These are phyloP conservation scores for Macaca fascicularis DNA, from an alignment of 2,113 vertebrate genomes.

Conservation along the genomic window DNA sequence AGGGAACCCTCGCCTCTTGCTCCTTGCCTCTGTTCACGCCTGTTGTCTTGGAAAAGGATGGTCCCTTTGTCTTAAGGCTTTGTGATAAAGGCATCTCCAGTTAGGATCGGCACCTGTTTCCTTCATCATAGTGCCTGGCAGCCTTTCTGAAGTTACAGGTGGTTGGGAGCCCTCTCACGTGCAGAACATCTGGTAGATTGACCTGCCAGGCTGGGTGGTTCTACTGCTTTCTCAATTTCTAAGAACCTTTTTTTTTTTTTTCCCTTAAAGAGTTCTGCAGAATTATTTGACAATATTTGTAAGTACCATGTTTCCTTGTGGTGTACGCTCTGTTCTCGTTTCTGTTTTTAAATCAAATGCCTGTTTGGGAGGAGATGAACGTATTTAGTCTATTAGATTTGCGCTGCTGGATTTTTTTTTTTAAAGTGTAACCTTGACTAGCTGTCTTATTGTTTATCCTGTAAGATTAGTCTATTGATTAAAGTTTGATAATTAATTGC, in stretches of 20 bases:
- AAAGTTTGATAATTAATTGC: slow-evolving; percentile 87
- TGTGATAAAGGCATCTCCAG: neutral
- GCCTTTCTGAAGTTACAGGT: neutral
- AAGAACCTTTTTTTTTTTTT: slow-evolving; percentile 62
- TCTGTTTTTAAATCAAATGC: slow-evolving; percentile 82
- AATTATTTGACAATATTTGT: slow-evolving; percentile 78
- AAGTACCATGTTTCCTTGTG: slow-evolving; percentile 77
- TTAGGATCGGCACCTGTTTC: neutral
- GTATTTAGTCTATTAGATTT: slow-evolving; percentile 85
- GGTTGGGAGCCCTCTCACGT: slow-evolving; percentile 34
- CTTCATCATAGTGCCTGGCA: neutral
- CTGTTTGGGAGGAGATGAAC: slow-evolving; percentile 80
- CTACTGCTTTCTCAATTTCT: slow-evolving; percentile 66
- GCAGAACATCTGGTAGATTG: neutral
- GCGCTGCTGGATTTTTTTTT: slow-evolving; percentile 85
- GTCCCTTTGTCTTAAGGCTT: slow-evolving; percentile 22
- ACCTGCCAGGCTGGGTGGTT: slow-evolving; percentile 71
- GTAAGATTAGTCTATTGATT: slow-evolving; percentile 87
- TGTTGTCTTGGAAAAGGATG: neutral
- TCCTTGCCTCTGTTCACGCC: slow-evolving; percentile 21
- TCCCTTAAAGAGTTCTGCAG: slow-evolving; percentile 70
- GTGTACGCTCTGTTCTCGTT: slow-evolving; percentile 62
- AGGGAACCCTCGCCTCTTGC: neutral
- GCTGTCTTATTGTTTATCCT: slow-evolving; percentile 85
- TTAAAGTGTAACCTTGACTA: slow-evolving; percentile 84